Evolutionary conservation across 2,113 vertebrate species (phyloP), one percentile per base, ranked within the genome.

Genomic region (Percina caprodes): DNA sequence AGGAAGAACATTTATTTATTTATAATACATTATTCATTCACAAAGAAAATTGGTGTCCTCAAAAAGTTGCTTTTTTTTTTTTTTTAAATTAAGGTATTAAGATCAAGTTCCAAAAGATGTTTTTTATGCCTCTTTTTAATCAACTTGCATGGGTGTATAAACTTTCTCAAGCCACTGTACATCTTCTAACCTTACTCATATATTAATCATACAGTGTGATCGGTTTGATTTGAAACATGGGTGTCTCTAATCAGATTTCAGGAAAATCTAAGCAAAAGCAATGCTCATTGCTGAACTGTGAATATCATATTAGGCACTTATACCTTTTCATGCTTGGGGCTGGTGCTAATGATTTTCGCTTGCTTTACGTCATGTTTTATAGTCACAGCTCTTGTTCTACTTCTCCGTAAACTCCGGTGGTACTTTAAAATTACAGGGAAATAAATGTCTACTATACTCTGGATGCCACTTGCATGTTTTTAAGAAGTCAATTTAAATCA

Each of bases 211-310:
- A 56, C n/a, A 11, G 26, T 46, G 10, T 14, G 45, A 69, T 62
- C 9, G 23, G 19, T 62, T 69, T 24, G 21, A 59, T 59, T 52
- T 46, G 9, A 2, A 54, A 15, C 33, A 66, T 1, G 4, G 14
- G 4, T 60, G 23, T 9, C 24, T 62, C 39, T 61, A 49, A 69
- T 69, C 51, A 42, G 18, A 69, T 59, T 65, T 78, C 3, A 39
- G 18, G 52, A 74, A n/a, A 86, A 55, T 63, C 35, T 42, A 61
- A 72, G 35, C 6, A 62, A 69, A 14, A 35, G 52, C 3, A 69
- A 42, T 65, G 35, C 67, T 14, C 33, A 30, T 13, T 77, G 68
- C 73, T 58, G 42, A 82, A 69, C 42, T 74, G 48, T 72, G 70
- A 35, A 51, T 58, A 70, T 70, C 3, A 46, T 21, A 63, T 65